A percentile compares a stretch with the other conserved stretches of the same genome.
These are phyloP conservation scores for Morone saxatilis DNA, from an alignment of 2,113 vertebrate genomes.

Conservation along the genomic window DNA sequence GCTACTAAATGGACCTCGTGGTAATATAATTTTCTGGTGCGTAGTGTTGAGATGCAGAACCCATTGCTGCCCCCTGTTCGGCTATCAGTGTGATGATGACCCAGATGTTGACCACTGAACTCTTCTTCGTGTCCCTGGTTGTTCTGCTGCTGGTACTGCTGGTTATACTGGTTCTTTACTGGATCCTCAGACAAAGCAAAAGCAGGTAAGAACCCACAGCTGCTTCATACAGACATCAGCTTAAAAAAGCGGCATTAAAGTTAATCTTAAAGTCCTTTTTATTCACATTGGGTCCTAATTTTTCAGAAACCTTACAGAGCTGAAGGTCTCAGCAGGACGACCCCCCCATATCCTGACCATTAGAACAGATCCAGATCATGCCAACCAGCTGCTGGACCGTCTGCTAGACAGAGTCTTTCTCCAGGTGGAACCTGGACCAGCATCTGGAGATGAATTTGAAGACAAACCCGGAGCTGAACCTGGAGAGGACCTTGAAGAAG, in stretches of 20 bases:
- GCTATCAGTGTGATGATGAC: neutral
- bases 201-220: conserved; percentile 23
- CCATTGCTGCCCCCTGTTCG: neutral
- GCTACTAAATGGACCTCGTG: neutral
- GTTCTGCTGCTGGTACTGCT: conserved; percentile 43
- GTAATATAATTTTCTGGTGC: neutral
- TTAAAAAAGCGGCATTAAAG: too few species aligned
- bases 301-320: conserved; percentile 33
- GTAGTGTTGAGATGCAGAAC: neutral
- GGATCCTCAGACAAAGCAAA: conserved; percentile 2
- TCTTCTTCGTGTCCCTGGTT: conserved; percentile 34
- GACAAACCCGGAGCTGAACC: neutral
- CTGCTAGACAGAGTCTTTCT: conserved; percentile 45
- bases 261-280: too few species aligned
- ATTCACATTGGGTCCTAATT: neutral
- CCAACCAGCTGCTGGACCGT: conserved; percentile 28
- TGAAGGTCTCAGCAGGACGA: conserved; percentile 30
- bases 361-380: conserved; percentile 22
- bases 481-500: neutral
- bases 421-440: neutral
- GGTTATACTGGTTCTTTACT: conserved; percentile 43
- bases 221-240: neutral
- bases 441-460: neutral
- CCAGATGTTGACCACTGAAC: neutral
- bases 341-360: conserved; percentile 17